Percentiles rank a stretch among this genome's conserved stretches.
These are phyloP conservation scores for Drosophila fungiperda DNA, from an alignment of 2,888 invertebrate genomes.

Conservation along the genomic window DNA sequence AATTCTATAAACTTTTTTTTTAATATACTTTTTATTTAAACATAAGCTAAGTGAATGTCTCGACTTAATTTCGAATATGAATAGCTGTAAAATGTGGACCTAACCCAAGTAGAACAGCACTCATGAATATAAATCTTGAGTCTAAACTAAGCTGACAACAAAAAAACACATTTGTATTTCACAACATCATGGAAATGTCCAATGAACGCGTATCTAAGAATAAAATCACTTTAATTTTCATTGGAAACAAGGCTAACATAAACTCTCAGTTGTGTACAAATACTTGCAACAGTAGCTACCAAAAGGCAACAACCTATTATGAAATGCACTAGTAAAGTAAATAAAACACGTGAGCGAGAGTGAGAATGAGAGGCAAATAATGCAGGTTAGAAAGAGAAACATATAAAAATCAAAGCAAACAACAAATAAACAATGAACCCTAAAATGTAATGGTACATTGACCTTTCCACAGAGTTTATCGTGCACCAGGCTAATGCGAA, in stretches of 20 bases:
- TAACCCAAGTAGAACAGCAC: conserved; percentile 5
- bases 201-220: conserved; percentile 25
- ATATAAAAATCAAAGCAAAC: conserved; percentile 43
- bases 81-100: conserved; percentile 20
- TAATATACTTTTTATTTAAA: not conserved
- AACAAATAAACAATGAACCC: conserved; percentile 72
- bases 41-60: conserved; percentile 18
- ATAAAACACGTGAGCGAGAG: conserved; percentile 3
- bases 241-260: conserved; percentile 33
- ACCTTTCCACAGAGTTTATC: conserved; percentile 58
- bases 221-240: conserved; percentile 51
- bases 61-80: conserved; percentile 6
- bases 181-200: conserved; percentile 26
- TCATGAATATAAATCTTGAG: conserved; percentile 14
- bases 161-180: conserved; percentile 45
- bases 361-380: not conserved
- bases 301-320: conserved; percentile 53
- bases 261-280: conserved; percentile 12
- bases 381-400: conserved; percentile 10
- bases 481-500: conserved; percentile 45
- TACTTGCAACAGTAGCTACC: conserved; percentile 33
- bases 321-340: conserved; percentile 53
- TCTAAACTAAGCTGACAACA: conserved; percentile 3
- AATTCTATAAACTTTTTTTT: not conserved
- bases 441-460: conserved; percentile 68